Evolutionary conservation across 2,888 invertebrate species (phyloP), one percentile per base, ranked within the genome.

Genomic region (Eristalinus sepulchralis): DNA sequence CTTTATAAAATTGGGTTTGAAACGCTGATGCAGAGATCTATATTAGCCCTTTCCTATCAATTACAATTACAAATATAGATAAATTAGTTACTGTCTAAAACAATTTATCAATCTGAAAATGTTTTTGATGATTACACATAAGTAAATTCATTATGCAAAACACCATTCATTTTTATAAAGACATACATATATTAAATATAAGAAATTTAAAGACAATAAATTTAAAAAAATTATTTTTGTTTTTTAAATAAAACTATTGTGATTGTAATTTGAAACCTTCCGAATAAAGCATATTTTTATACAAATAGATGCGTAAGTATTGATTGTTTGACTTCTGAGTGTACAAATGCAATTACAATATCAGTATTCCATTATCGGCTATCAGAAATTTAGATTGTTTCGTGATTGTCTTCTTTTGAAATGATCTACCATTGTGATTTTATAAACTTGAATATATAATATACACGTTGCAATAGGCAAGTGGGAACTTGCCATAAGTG

Each of bases 231-330:
- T 17, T 64, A 64, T 11, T 5, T 66, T 66, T n/a, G n/a, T n/a
- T 83, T 77, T 78, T 60, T 39, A 62, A 73, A 78, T 33, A 60
- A 39, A 71, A 57, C 55, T 47, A 53, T 76, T 84, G 84, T 84
- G 80, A 84, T 84, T 80, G 71, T 62, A 71, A 62, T 47, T 66
- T 31, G 57, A 72, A 72, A 73, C 20, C 57, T 73, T 80, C 66
- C 11, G 53, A 75, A 64, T 70, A 75, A 70, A 81, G 59, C 47
- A 8, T 17, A 17, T 47, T 47, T 47, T 47, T 17, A 47, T 47
- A 47, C 8, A 47, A 47, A 47, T 47, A 17, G 0, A 47, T 17
- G 17, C 17, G 6, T n/a, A n/a, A 3, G n/a, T 47, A 47, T 47
- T 36, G 3, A 13, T 4, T 10, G 2, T 4, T 3, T n/a, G 39